phyloP scores from a whole-genome alignment of 1,140 invertebrate species.

The Papilio aristodemus region DNA sequence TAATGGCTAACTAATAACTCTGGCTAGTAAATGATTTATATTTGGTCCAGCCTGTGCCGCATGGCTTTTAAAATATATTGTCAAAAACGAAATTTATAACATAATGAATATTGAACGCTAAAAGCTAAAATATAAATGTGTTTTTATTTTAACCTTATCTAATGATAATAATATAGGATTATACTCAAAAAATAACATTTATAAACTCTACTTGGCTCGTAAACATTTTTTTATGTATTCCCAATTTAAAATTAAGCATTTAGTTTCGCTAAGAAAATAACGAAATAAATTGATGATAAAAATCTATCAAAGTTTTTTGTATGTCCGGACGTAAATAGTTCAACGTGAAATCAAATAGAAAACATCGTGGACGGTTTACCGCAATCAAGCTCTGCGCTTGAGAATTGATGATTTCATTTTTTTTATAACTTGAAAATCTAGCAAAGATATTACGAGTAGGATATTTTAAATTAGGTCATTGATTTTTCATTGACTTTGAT shows the following conservation, averaged over 20 bases:
- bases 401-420: background rate
- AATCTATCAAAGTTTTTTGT: background rate
- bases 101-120: background rate
- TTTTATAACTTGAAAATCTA: background rate
- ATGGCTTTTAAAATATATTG: slow-evolving; percentile 1
- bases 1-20: slow-evolving; percentile 24
- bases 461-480: background rate
- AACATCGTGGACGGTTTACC: slow-evolving; percentile 1
- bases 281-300: background rate
- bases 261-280: too few species aligned
- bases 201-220: too few species aligned
- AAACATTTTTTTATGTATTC: too few species aligned
- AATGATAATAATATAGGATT: too few species aligned
- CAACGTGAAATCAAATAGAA: slow-evolving; percentile 1
- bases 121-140: background rate
- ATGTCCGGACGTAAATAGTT: background rate
- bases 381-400: slow-evolving; percentile 4
- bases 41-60: slow-evolving; percentile 2
- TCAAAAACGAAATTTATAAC: background rate
- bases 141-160: too few species aligned
- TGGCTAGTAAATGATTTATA: slow-evolving; percentile 24
- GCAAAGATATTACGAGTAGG: background rate
- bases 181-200: too few species aligned
- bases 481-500: background rate
- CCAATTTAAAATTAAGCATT: too few species aligned